Percentiles rank a stretch among this genome's conserved stretches.
Evolutionary conservation across 2,797 vertebrate genomes (phyloP).

Genomic region (Alcedo atthis): DNA sequence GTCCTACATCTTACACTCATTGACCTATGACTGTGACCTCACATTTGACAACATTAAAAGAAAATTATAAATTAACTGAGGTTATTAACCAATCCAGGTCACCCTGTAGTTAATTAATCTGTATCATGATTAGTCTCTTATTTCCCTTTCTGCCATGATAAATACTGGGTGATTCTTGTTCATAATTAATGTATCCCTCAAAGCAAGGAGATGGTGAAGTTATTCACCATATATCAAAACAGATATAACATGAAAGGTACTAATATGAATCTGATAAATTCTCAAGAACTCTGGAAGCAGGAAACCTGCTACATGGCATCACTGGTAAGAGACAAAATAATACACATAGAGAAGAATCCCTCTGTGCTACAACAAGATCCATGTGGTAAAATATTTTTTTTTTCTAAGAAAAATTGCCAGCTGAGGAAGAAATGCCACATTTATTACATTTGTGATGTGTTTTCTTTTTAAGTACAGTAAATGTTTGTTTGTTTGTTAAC

Average conservation of each 20-base stretch:
- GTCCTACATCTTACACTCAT: not conserved
- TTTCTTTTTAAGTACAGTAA: not conserved
- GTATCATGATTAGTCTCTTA: not conserved
- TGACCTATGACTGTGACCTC: not conserved
- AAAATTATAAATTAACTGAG: not conserved
- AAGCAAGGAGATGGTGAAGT: not conserved
- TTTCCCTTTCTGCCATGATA: not conserved
- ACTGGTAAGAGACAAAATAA: not conserved
- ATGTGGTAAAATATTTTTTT: not conserved
- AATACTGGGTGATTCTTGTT: not conserved
- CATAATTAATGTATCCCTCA: conserved; percentile 25
- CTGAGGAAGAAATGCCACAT: not conserved
- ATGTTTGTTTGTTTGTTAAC: not conserved
- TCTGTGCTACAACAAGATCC: not conserved
- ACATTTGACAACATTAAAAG: not conserved
- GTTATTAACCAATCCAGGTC: not conserved
- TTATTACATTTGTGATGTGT: not conserved
- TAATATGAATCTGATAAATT: not conserved
- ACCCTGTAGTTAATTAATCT: not conserved
- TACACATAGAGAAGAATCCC: not conserved
- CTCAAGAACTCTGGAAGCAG: not conserved
- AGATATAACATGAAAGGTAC: conserved; percentile 8
- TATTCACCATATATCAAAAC: not conserved
- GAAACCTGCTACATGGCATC: not conserved
- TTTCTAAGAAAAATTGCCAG: not conserved